Percentiles rank a stretch among this genome's conserved stretches.
Evolutionary conservation across 1,140 invertebrate species (phyloP).

Genomic region (Anastatus disparis): DNA sequence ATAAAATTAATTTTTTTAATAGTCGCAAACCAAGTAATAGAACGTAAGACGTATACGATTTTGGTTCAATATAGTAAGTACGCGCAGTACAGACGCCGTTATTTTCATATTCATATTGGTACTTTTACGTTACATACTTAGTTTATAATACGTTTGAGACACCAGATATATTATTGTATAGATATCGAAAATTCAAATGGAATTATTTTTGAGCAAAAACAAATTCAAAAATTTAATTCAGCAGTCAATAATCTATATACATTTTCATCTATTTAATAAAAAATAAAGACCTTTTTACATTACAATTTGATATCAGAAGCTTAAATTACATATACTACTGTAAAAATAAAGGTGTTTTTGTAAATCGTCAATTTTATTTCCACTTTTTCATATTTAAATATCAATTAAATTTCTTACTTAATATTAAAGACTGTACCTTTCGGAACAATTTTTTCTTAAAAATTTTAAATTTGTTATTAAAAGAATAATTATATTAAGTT

Average conservation of each 20-base stretch:
- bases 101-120: constrained; percentile 54
- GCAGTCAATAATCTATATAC: constrained; percentile 33
- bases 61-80: constrained; percentile 59
- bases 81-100: constrained; percentile 58
- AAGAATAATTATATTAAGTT: constrained; percentile 1
- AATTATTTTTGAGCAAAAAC: constrained; percentile 32
- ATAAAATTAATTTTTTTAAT: constrained; percentile 14
- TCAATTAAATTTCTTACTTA: constrained; percentile 49
- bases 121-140: constrained; percentile 53
- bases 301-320: constrained; percentile 19
- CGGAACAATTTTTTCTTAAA: constrained; percentile 56
- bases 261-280: constrained; percentile 35
- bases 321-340: constrained; percentile 24
- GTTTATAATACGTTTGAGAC: constrained; percentile 59
- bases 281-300: constrained; percentile 36
- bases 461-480: constrained; percentile 34
- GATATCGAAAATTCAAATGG: constrained; percentile 53
- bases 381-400: constrained; percentile 42
- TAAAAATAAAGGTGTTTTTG: constrained; percentile 44
- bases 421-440: constrained; percentile 50
- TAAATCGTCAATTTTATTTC: constrained; percentile 41
- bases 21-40: constrained; percentile 31
- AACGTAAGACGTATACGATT: constrained; percentile 44
- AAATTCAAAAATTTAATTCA: constrained; percentile 36
- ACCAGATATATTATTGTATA: constrained; percentile 46